A percentile compares a stretch with the other conserved stretches of the same genome.
Conservation (phyloP, 2,888 invertebrate species). For the Rhyacophila evoluta region DNA sequence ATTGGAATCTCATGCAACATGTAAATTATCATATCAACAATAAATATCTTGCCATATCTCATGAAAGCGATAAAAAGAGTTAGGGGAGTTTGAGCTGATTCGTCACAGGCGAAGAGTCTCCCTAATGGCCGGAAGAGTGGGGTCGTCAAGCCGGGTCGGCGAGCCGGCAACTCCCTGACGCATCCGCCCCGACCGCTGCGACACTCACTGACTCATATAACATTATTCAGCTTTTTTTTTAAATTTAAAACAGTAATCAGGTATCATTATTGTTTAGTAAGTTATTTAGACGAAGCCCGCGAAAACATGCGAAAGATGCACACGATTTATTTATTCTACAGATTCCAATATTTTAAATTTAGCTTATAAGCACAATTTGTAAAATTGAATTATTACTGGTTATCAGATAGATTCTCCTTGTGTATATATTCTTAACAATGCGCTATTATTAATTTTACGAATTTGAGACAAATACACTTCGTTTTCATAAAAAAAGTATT, state of each 20-base stretch:
- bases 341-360: too few species aligned
- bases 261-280: not conserved
- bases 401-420: too few species aligned
- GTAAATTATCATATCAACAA: too few species aligned
- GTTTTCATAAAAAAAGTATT: too few species aligned
- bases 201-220: not conserved
- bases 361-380: too few species aligned
- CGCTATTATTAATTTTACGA: too few species aligned
- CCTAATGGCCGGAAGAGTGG: conserved; percentile 50
- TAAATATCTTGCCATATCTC: not conserved
- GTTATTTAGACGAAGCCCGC: not conserved
- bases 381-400: too few species aligned
- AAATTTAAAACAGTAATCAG: not conserved
- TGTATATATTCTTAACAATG: too few species aligned
- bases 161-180: not conserved
- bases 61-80: not conserved
- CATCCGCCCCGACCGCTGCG: not conserved
- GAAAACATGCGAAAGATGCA: not conserved
- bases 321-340: too few species aligned
- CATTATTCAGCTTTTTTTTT: not conserved
- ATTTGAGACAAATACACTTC: too few species aligned
- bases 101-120: conserved; percentile 47
- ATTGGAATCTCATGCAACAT: too few species aligned
- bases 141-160: conserved; percentile 36
- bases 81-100: not conserved